Evolutionary conservation across 2,888 invertebrate genomes (phyloP), one percentile per base, ranked within the genome.

Genomic region (Acanthococcus lagerstroemiae): DNA sequence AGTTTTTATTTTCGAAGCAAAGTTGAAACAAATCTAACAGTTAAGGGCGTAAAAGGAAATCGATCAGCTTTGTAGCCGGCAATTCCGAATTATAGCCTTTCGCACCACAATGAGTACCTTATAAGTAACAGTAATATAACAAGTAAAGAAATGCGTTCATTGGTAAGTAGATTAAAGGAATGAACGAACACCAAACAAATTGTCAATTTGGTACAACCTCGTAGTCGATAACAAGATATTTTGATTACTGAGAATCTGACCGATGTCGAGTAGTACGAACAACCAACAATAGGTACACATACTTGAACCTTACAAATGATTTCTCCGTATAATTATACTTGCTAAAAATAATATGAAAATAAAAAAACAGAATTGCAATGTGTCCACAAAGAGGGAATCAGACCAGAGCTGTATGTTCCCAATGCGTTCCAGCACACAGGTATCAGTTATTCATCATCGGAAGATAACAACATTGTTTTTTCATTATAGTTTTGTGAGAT

Each of bases 401-500:
- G n/a, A n/a, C n/a, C n/a, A n/a, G n/a, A n/a, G n/a, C n/a, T n/a
- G n/a, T n/a, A n/a, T n/a, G n/a, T n/a, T n/a, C n/a, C n/a, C n/a
- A n/a, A n/a, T n/a, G n/a, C n/a, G n/a, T n/a, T n/a, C n/a, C n/a
- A n/a, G n/a, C n/a, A n/a, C n/a, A n/a, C n/a, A n/a, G n/a, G n/a
- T n/a, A n/a, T n/a, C n/a, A 56, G 56, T 63, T 57, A 52, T 67
- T 95, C 95, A 77, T 95, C 95, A 76, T 95, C 95, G 71, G 94
- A 94, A 80, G 92, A 93, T 71, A 95, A 83, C 70, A 95, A 82
- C 81, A 94, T 93, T 45, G 95, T 93, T 80, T 95, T 95, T 82
- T 95, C 95, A 78, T 90, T 94, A 80, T 93, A 93, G 78, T 88
- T 88, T 73, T 87, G 85, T 71, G 85, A 84, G 75, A 88, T 88